Evolutionary conservation across 2,888 invertebrate species (phyloP).

Genomic region (Urechis unicinctus): DNA sequence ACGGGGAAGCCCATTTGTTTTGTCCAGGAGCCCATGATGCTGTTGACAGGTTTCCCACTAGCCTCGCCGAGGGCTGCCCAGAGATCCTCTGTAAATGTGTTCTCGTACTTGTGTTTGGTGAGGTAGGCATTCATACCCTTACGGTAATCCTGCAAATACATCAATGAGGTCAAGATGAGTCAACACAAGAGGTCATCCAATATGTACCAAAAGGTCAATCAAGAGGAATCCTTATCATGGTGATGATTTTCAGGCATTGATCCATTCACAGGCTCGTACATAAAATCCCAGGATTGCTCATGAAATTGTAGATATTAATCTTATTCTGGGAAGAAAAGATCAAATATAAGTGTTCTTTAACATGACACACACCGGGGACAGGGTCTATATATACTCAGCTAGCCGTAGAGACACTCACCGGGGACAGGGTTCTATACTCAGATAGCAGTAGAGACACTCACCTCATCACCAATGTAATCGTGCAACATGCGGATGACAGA

Average conservation of each 20-base stretch:
- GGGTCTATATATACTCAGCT: too few species aligned
- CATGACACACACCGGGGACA: too few species aligned
- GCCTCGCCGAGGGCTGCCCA: conserved; percentile 85
- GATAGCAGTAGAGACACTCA: too few species aligned
- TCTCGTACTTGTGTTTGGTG: conserved; percentile 77
- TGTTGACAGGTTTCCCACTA: conserved; percentile 80
- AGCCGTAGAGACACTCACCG: too few species aligned
- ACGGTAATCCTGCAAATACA: conserved; percentile 64
- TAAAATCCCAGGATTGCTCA: too few species aligned
- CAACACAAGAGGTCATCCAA: background rate
- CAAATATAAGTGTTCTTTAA: too few species aligned
- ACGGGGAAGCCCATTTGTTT: conserved; percentile 92
- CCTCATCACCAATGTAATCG: conserved; percentile 82
- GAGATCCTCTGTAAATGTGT: conserved; percentile 87
- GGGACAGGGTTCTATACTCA: too few species aligned
- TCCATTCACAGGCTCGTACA: too few species aligned
- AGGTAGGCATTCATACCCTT: conserved; percentile 89
- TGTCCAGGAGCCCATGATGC: conserved; percentile 95
- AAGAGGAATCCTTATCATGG: too few species aligned
- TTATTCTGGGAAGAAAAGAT: too few species aligned
- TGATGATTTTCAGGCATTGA: too few species aligned
- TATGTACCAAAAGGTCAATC: background rate
- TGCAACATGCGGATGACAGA: conserved; percentile 92
- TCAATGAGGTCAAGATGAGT: background rate
- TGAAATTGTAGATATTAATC: too few species aligned